Percentiles rank a stretch among this genome's conserved stretches.
Conservation (phyloP, 2,113 vertebrate genomes). For the Carassius carassius region DNA sequence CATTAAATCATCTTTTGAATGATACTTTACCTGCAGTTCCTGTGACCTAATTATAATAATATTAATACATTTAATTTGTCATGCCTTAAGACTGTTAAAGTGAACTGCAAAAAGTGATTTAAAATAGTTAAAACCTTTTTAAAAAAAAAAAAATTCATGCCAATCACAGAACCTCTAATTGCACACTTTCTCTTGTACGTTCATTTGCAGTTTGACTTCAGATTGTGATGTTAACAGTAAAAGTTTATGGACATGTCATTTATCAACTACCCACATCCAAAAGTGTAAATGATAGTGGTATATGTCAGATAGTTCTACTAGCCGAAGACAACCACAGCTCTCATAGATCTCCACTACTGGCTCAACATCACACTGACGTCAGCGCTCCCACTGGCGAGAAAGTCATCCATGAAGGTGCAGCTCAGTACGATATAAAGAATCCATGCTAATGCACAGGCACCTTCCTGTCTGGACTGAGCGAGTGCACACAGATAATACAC, state of each 20-base stretch:
- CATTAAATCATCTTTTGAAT: too few species aligned
- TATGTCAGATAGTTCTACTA: neutral
- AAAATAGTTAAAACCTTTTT: neutral
- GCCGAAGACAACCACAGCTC: slow-evolving; percentile 18
- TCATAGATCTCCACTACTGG: slow-evolving; percentile 37
- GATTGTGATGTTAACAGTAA: neutral
- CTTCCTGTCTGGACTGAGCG: slow-evolving; percentile 19
- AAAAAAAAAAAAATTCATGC: neutral
- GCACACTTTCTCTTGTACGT: neutral
- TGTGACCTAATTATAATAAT: neutral
- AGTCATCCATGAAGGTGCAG: slow-evolving; percentile 37
- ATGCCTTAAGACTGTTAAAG: neutral
- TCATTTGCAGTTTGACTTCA: neutral
- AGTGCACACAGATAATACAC: neutral
- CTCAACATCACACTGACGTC: slow-evolving; percentile 22
- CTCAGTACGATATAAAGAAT: slow-evolving; percentile 12
- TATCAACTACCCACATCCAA: neutral
- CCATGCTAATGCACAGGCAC: slow-evolving; percentile 34
- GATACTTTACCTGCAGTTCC: neutral
- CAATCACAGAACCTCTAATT: neutral
- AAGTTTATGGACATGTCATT: neutral
- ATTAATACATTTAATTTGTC: neutral
- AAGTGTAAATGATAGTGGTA: slow-evolving; percentile 3
- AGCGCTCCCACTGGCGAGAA: slow-evolving; percentile 2
- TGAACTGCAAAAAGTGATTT: neutral